A percentile compares a stretch with the other conserved stretches of the same genome.
phyloP scores from a whole-genome alignment of 2,888 invertebrate genomes.

The Melieria omissa region DNA sequence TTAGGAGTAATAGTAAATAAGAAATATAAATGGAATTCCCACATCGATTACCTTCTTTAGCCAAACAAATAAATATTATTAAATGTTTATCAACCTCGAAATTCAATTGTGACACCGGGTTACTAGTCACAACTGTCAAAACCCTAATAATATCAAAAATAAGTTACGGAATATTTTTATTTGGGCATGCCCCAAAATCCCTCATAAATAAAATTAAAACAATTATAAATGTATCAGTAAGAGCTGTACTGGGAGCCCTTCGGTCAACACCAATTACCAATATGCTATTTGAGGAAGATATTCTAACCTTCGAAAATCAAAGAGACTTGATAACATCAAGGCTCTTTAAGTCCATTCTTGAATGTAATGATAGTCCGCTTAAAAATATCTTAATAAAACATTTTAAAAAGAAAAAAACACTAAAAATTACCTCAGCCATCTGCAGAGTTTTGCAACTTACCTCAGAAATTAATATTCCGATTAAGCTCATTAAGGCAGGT shows the following conservation, averaged over 20 bases:
- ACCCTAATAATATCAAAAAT: slow-evolving; percentile 20
- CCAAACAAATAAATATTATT: slow-evolving; percentile 17
- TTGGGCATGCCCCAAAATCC: slow-evolving; percentile 9
- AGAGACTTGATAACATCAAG: not conserved
- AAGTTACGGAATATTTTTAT: slow-evolving; percentile 12
- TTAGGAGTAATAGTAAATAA: not conserved
- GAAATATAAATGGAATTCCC: not conserved
- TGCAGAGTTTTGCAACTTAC: too few species aligned
- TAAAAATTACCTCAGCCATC: too few species aligned
- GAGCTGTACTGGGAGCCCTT: not conserved
- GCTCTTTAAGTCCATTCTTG: not conserved
- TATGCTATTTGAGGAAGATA: not conserved
- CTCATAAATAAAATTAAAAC: not conserved
- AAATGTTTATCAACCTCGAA: slow-evolving; percentile 16
- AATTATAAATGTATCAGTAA: not conserved
- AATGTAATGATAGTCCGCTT: not conserved
- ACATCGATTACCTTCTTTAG: not conserved
- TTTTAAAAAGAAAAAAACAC: too few species aligned
- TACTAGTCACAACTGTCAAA: slow-evolving; percentile 7
- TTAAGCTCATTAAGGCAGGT: too few species aligned
- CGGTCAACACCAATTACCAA: slow-evolving; percentile 1
- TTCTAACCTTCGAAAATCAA: not conserved
- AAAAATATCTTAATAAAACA: too few species aligned
- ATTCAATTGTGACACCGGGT: slow-evolving; percentile 19
- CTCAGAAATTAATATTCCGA: too few species aligned